phyloP scores from a whole-genome alignment of 2,888 invertebrate species.

The Aethes cnicana region DNA sequence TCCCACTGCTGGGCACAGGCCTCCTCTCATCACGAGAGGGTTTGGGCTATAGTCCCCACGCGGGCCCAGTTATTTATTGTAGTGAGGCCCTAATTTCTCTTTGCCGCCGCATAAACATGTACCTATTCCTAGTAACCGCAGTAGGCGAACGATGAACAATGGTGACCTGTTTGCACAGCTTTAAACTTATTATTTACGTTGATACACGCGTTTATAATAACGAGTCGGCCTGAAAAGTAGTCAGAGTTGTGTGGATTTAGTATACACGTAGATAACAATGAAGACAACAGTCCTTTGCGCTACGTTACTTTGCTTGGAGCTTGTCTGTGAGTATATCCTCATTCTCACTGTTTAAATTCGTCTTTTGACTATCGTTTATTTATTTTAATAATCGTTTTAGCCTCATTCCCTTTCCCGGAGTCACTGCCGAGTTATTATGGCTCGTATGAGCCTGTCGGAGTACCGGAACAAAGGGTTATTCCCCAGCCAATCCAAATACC shows the following conservation, averaged over 20 bases:
- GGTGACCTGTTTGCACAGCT: conserved; percentile 54
- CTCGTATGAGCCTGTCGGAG: background rate
- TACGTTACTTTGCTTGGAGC: conserved; percentile 42
- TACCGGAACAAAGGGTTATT: conserved; percentile 3
- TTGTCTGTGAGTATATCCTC: conserved; percentile 47
- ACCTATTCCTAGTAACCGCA: conserved; percentile 25
- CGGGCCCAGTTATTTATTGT: too few relatives aligned
- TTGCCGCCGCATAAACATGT: conserved; percentile 25
- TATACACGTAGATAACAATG: conserved; percentile 46
- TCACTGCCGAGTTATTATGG: conserved; percentile 15
- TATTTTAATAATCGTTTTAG: conserved; percentile 6
- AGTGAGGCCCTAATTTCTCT: conserved; percentile 22
- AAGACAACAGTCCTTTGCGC: conserved; percentile 44
- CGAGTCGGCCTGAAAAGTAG: conserved; percentile 39
- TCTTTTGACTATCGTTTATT: background rate
- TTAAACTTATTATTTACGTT: conserved; percentile 46
- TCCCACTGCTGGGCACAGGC: too few relatives aligned
- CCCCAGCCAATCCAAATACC: conserved; percentile 5
- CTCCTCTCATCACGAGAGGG: too few relatives aligned
- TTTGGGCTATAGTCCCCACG: too few relatives aligned
- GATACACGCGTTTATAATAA: conserved; percentile 46
- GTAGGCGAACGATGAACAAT: conserved; percentile 17
- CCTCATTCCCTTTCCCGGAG: conserved; percentile 31
- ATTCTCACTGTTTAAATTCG: background rate
- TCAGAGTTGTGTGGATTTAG: conserved; percentile 49